These are phyloP conservation scores for Hypsopygia costalis DNA, from an alignment of 2,888 invertebrate species.

Conservation along the genomic window DNA sequence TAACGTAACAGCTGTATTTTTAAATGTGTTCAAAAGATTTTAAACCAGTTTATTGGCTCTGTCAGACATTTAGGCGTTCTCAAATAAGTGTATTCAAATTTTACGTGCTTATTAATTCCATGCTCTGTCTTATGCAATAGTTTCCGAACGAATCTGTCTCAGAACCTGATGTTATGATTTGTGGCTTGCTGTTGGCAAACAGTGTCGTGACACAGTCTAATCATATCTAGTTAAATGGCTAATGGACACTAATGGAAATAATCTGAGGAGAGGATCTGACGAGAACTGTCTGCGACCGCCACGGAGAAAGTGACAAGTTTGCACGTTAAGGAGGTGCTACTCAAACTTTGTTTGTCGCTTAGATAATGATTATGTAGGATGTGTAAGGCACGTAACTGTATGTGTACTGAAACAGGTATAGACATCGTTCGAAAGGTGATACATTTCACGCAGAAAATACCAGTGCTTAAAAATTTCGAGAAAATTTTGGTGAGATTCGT, in stretches of 20 bases:
- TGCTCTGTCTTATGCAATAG: constrained; percentile 35
- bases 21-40: not conserved
- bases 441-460: too few relatives aligned
- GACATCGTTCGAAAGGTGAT: too few relatives aligned
- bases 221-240: constrained; percentile 75
- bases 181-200: constrained; percentile 50
- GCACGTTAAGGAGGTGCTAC: constrained; percentile 45
- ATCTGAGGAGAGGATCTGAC: constrained; percentile 68
- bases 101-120: not conserved
- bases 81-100: constrained; percentile 14
- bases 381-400: too few relatives aligned
- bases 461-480: too few relatives aligned
- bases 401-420: too few relatives aligned
- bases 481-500: too few relatives aligned
- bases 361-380: not conserved
- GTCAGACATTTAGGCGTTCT: not conserved
- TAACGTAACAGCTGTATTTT: too few relatives aligned
- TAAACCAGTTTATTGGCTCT: too few relatives aligned
- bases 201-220: constrained; percentile 65
- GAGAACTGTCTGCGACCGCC: constrained; percentile 48
- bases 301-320: constrained; percentile 66
- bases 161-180: constrained; percentile 58
- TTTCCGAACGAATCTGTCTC: constrained; percentile 39
- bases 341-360: not conserved
- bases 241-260: constrained; percentile 77